A percentile compares a stretch with the other conserved stretches of the same genome.
phyloP scores from a whole-genome alignment of 1,140 invertebrate genomes.

The Triops longicaudatus region DNA sequence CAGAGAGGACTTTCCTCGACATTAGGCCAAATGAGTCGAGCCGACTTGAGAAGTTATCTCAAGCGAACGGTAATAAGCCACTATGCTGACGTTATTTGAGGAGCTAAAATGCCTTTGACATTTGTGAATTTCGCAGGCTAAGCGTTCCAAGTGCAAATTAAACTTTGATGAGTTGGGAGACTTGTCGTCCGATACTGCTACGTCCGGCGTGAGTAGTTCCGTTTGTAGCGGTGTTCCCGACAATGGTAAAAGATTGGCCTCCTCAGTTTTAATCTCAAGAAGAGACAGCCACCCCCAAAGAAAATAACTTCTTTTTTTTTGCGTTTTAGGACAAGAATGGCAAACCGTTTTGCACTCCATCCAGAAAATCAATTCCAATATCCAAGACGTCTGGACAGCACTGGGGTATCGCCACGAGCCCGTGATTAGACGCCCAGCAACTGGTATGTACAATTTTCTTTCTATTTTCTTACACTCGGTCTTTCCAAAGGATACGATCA shows the following conservation, averaged over 20 bases:
- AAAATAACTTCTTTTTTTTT: neutral
- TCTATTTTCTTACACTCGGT: neutral
- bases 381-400: conserved; percentile 27
- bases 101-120: neutral
- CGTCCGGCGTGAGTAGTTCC: conserved; percentile 26
- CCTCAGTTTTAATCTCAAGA: neutral
- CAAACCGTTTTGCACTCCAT: conserved; percentile 25
- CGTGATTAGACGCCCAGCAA: neutral
- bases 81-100: neutral
- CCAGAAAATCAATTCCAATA: conserved; percentile 26
- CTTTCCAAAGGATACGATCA: neutral
- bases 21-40: neutral
- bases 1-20: conserved; percentile 11
- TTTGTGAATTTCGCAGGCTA: neutral
- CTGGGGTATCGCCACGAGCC: conserved; percentile 22
- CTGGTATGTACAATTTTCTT: neutral
- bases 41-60: conserved; percentile 12
- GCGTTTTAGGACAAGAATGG: conserved; percentile 20
- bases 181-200: conserved; percentile 21
- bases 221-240: conserved; percentile 15
- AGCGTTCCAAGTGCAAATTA: neutral
- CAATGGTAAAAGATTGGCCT: neutral
- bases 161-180: conserved; percentile 18
- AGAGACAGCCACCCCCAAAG: neutral
- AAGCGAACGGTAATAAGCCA: neutral